A percentile compares a stretch with the other conserved stretches of the same genome.
Conservation (phyloP, 1,140 invertebrate genomes). For the Geopemphigus sp. region DNA sequence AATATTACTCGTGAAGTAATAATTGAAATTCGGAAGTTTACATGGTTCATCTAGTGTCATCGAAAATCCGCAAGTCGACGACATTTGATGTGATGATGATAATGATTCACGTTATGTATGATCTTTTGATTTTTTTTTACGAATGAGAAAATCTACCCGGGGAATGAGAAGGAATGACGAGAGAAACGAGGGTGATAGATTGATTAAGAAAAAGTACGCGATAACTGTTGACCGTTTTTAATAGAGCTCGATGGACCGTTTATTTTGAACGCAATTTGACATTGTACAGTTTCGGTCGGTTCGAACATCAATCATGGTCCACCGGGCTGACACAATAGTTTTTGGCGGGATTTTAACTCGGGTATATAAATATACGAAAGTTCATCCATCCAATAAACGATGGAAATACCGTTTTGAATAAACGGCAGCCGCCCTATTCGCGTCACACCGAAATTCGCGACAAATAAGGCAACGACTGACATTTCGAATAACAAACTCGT, state of each 20-base stretch:
- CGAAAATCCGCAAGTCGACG: no score
- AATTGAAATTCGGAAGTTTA: no score
- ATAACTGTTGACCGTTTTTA: background rate
- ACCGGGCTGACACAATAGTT: background rate
- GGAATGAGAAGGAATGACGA: no score
- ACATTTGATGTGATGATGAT: no score
- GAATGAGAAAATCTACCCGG: background rate
- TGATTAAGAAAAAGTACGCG: background rate
- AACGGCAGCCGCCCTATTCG: background rate
- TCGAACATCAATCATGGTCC: constrained; percentile 3
- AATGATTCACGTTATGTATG: background rate
- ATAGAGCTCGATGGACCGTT: constrained; percentile 4
- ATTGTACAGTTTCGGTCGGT: background rate
- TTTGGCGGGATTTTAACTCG: background rate
- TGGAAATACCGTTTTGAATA: background rate
- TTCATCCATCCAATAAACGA: no score
- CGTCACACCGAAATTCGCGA: background rate
- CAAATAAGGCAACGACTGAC: no score
- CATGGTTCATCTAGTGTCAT: no score
- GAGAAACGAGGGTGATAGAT: background rate
- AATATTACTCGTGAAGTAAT: no score
- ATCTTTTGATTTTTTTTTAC: background rate
- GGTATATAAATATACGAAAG: background rate
- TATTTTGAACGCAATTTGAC: constrained; percentile 4
- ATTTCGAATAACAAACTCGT: no score